A percentile compares a stretch with the other conserved stretches of the same genome.
phyloP scores from a whole-genome alignment of 1,140 invertebrate genomes.

The Gonatopus flavifemur region DNA sequence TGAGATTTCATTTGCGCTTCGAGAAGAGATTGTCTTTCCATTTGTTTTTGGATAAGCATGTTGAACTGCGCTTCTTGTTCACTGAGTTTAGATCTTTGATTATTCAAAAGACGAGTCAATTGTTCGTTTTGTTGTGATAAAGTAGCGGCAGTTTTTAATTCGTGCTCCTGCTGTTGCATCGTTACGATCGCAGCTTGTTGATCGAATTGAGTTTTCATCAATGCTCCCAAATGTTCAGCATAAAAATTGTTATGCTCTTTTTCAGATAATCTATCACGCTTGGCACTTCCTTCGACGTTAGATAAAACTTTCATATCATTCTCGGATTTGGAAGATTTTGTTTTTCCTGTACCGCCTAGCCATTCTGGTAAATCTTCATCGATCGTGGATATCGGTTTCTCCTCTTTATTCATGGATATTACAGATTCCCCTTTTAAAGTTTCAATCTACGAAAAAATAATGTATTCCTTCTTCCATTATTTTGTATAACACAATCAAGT shows the following conservation, averaged over 20 bases:
- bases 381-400: conserved; percentile 7
- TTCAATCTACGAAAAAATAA: conserved; percentile 5
- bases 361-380: conserved; percentile 48
- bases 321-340: conserved; percentile 10
- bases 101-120: conserved; percentile 32
- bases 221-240: conserved; percentile 19
- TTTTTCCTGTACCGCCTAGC: conserved; percentile 37
- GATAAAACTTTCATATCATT: conserved; percentile 9
- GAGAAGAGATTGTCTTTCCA: conserved; percentile 42
- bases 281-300: conserved; percentile 6
- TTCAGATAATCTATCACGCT: neutral
- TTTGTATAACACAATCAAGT: neutral
- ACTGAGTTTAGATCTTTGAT: conserved; percentile 32
- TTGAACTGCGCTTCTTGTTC: conserved; percentile 48
- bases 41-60: conserved; percentile 38
- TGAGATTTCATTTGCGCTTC: conserved; percentile 49
- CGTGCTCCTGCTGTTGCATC: conserved; percentile 47
- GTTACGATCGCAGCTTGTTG: conserved; percentile 37
- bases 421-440: conserved; percentile 20
- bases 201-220: conserved; percentile 36
- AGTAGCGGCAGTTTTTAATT: conserved; percentile 35
- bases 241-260: conserved; percentile 2
- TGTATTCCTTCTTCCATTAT: neutral
- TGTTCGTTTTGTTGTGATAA: conserved; percentile 45
- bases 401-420: conserved; percentile 10